Percentiles rank a stretch among this genome's conserved stretches.
These are phyloP conservation scores for Streptopelia turtur DNA, from an alignment of 2,797 vertebrate species.

Conservation along the genomic window DNA sequence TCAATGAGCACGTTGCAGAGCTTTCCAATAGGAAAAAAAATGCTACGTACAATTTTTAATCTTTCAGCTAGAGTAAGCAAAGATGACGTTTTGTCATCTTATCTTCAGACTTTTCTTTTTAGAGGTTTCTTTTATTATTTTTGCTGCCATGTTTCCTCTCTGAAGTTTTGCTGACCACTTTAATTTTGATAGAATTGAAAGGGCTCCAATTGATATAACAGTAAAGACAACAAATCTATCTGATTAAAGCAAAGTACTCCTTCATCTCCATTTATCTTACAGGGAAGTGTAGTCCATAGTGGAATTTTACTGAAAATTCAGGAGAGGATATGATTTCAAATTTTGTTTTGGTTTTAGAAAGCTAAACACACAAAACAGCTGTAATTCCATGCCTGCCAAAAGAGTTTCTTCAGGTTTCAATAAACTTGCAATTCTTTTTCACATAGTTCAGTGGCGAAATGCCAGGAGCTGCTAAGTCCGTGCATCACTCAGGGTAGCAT, in stretches of 20 bases:
- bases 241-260: background rate
- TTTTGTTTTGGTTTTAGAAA: constrained; percentile 40
- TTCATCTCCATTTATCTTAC: background rate
- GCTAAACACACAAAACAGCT: constrained; percentile 12
- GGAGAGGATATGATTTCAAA: background rate
- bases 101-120: background rate
- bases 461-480: background rate
- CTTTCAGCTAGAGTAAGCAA: background rate
- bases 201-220: background rate
- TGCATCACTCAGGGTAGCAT: background rate
- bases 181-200: background rate
- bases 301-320: background rate
- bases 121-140: constrained; percentile 35
- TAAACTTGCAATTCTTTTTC: background rate
- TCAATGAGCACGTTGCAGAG: background rate
- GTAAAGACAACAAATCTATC: background rate
- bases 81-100: background rate
- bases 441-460: background rate
- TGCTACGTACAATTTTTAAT: background rate
- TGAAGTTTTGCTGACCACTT: background rate
- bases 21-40: constrained; percentile 19
- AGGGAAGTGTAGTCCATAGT: background rate
- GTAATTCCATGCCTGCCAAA: constrained; percentile 11
- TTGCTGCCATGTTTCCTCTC: background rate
- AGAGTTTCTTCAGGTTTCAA: background rate